These are phyloP conservation scores for Papilio elwesi DNA, from an alignment of 2,888 invertebrate genomes.

Conservation along the genomic window DNA sequence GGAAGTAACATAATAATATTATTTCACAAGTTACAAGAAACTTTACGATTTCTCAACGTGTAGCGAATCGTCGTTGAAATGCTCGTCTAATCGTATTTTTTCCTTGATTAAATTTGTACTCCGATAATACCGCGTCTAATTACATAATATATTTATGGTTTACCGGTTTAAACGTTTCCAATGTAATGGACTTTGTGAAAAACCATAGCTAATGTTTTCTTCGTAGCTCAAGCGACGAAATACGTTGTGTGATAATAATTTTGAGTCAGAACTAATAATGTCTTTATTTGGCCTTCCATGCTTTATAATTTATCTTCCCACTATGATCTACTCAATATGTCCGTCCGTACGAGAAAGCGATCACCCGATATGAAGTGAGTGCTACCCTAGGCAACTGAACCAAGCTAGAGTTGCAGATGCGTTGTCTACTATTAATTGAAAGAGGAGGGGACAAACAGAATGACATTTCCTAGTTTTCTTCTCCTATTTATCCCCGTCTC, in stretches of 20 bases:
- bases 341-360: no score
- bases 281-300: neutral
- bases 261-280: neutral
- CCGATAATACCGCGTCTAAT: constrained; percentile 17
- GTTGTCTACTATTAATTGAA: no score
- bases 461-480: no score
- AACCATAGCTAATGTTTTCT: constrained; percentile 3
- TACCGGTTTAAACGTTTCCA: neutral
- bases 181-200: constrained; percentile 4
- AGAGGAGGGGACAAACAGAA: no score
- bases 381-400: no score
- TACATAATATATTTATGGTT: constrained; percentile 21
- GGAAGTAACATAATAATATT: no score
- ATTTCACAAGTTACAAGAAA: no score
- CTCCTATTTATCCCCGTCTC: no score
- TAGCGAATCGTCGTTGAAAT: constrained; percentile 15
- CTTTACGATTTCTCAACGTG: neutral
- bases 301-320: no score
- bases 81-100: constrained; percentile 12
- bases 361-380: no score
- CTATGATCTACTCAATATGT: no score
- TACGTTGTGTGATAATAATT: neutral
- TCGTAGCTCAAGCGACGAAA: neutral
- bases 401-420: no score
- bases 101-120: constrained; percentile 25